Conservation (phyloP, 2,797 vertebrate species). For the Tapera naevia region DNA sequence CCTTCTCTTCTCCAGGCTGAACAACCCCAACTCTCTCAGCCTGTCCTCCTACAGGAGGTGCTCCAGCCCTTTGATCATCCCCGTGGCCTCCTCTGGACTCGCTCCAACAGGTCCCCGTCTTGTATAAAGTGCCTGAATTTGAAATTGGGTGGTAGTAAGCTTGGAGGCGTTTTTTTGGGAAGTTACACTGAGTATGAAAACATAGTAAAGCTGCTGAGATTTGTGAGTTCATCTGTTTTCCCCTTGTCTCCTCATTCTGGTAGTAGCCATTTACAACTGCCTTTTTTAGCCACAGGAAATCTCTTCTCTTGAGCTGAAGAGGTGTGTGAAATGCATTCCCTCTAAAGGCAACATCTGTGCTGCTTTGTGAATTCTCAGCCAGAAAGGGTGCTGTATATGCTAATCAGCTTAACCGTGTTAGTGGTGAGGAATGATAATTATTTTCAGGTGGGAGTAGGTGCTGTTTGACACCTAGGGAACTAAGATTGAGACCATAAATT, state of each 20-base stretch:
- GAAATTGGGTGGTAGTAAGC: not conserved
- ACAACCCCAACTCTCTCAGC: no score
- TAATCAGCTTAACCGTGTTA: not conserved
- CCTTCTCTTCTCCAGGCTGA: no score
- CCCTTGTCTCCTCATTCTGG: not conserved
- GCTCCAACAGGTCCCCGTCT: no score
- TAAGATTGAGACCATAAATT: not conserved
- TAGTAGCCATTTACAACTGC: not conserved
- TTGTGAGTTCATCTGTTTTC: not conserved
- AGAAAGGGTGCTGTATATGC: not conserved
- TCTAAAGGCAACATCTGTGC: not conserved
- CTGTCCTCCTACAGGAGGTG: no score
- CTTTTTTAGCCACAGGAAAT: conserved; percentile 32
- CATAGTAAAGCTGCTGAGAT: not conserved
- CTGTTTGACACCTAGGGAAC: not conserved
- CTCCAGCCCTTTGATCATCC: no score
- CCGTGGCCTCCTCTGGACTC: no score
- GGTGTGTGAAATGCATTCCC: not conserved
- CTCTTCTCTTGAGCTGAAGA: not conserved
- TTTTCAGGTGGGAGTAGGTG: not conserved
- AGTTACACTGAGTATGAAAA: not conserved
- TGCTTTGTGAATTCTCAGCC: not conserved
- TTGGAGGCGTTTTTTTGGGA: not conserved
- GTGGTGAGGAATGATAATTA: not conserved
- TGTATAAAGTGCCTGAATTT: not conserved